These are phyloP conservation scores for Engraulis encrasicolus DNA, from an alignment of 2,113 vertebrate species.

Conservation along the genomic window DNA sequence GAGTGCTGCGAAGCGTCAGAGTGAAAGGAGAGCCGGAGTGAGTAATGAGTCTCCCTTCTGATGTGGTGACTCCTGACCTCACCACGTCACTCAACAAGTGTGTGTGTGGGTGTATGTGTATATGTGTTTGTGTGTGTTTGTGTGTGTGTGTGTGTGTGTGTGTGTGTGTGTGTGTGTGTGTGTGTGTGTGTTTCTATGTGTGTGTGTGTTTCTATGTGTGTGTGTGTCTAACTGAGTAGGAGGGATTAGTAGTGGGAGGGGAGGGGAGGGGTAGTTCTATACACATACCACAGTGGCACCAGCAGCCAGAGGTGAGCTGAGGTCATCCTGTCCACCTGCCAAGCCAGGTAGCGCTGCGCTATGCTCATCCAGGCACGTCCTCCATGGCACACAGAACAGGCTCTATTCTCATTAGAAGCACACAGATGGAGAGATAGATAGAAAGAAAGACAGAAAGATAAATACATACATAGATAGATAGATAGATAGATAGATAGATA, in stretches of 20 bases:
- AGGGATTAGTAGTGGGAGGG: background rate
- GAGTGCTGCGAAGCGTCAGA: background rate
- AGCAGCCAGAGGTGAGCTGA: slow-evolving; percentile 23
- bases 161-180: background rate
- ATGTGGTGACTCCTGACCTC: slow-evolving; percentile 11
- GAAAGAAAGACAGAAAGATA: background rate
- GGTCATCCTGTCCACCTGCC: slow-evolving; percentile 25
- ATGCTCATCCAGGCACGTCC: background rate
- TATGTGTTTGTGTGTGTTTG: background rate
- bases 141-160: background rate
- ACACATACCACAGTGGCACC: slow-evolving; percentile 26
- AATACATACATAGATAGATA: background rate
- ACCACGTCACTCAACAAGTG: background rate
- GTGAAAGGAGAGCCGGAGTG: background rate
- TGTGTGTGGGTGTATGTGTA: background rate
- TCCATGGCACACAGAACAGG: background rate
- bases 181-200: background rate
- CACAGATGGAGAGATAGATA: background rate
- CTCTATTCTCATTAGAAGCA: background rate
- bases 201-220: background rate
- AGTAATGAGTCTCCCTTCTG: background rate
- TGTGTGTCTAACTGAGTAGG: background rate
- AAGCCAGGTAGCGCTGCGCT: background rate
- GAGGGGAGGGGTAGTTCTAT: background rate
- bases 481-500: background rate